Percentiles rank a stretch among this genome's conserved stretches.
These are phyloP conservation scores for Caenorhabditis doughertyi DNA, from an alignment of 2,888 invertebrate genomes.

Conservation along the genomic window DNA sequence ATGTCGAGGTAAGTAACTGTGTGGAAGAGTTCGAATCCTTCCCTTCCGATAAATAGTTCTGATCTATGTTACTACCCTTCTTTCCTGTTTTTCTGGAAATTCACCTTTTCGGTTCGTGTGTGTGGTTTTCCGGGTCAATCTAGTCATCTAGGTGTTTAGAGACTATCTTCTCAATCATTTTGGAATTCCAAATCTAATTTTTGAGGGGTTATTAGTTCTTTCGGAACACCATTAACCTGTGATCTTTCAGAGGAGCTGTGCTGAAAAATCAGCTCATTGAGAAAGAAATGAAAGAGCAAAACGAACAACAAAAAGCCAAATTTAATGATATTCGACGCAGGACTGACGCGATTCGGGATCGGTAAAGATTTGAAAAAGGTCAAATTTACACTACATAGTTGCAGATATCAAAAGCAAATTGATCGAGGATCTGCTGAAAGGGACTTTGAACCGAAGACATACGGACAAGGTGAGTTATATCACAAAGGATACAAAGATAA, in stretches of 20 bases:
- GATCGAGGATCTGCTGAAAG: slow-evolving; percentile 54
- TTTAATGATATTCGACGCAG: slow-evolving; percentile 94
- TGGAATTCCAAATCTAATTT: slow-evolving; percentile 18
- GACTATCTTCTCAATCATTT: neutral
- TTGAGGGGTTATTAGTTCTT: neutral
- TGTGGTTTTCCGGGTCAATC: slow-evolving; percentile 27
- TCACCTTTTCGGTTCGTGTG: slow-evolving; percentile 33
- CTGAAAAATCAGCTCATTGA: slow-evolving; percentile 93
- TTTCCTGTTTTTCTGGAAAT: neutral
- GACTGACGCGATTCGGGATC: slow-evolving; percentile 90
- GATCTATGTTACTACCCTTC: slow-evolving; percentile 21
- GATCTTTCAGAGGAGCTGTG: slow-evolving; percentile 90
- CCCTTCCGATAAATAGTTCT: slow-evolving; percentile 1
- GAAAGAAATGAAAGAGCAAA: slow-evolving; percentile 92
- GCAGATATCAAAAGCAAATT: slow-evolving; percentile 75
- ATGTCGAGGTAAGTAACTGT: slow-evolving; percentile 48
- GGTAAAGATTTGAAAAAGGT: slow-evolving; percentile 55
- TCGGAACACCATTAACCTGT: neutral
- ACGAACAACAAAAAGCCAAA: slow-evolving; percentile 90
- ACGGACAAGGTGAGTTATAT: slow-evolving; percentile 75
- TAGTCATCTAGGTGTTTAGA: neutral
- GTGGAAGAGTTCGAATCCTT: slow-evolving; percentile 40
- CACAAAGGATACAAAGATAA: no score
- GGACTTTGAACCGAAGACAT: slow-evolving; percentile 76
- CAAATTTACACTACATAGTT: neutral